Conservation (phyloP, 1,140 invertebrate species). For the Chionoecetes opilio region DNA sequence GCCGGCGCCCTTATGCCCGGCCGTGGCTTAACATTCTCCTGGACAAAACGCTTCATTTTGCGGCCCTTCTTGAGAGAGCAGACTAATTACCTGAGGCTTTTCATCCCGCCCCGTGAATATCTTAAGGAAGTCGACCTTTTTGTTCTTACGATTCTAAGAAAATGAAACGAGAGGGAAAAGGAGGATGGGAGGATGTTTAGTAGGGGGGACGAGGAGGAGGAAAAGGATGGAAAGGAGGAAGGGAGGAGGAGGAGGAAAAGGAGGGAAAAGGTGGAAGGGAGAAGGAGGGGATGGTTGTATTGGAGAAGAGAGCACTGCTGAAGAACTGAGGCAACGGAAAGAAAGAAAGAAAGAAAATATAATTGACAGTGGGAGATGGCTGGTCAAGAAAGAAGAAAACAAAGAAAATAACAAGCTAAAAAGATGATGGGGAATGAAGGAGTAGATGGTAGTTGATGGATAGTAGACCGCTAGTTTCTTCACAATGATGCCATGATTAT, state of each 20-base stretch:
- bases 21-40: slow-evolving; percentile 70
- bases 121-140: slow-evolving; percentile 79
- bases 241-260: background rate
- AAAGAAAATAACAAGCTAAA: background rate
- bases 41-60: slow-evolving; percentile 73
- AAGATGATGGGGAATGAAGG: background rate
- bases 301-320: slow-evolving; percentile 32
- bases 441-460: too few species aligned
- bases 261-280: background rate
- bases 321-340: background rate
- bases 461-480: background rate
- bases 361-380: background rate
- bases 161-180: slow-evolving; percentile 78
- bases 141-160: slow-evolving; percentile 79
- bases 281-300: background rate
- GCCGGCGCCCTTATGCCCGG: slow-evolving; percentile 45
- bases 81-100: slow-evolving; percentile 78
- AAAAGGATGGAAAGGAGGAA: background rate
- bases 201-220: background rate
- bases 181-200: background rate
- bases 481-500: too few species aligned
- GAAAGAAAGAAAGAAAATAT: background rate
- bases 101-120: slow-evolving; percentile 79
- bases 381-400: background rate
- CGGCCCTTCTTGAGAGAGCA: slow-evolving; percentile 76